Conservation (phyloP, 2,797 vertebrate genomes). For the Pseudochromis fuscus region DNA sequence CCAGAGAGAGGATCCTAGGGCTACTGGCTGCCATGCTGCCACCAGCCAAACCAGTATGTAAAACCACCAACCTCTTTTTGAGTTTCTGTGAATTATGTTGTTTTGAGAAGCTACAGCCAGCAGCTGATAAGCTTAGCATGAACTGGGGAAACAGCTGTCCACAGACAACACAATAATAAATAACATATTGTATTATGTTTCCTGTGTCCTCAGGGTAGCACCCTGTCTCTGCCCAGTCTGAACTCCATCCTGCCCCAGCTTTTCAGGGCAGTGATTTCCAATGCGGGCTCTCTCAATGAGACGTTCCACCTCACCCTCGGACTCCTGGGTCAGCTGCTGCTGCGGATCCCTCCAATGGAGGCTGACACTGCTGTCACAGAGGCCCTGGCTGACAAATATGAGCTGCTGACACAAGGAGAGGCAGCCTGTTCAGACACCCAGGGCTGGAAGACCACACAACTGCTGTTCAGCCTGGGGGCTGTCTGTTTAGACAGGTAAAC, state of each 20-base stretch:
- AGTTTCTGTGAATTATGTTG: no score
- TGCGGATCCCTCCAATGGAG: slow-evolving; percentile 89
- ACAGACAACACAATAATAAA: no score
- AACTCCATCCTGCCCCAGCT: slow-evolving; percentile 94
- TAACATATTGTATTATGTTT: no score
- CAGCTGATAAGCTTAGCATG: not conserved
- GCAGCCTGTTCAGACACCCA: slow-evolving; percentile 78
- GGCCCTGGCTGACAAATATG: slow-evolving; percentile 91
- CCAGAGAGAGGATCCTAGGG: slow-evolving; percentile 96
- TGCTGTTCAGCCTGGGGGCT: slow-evolving; percentile 96
- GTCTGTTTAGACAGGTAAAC: slow-evolving; percentile 95
- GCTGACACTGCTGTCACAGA: slow-evolving; percentile 92
- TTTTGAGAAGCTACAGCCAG: not conserved
- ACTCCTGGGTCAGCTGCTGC: slow-evolving; percentile 93
- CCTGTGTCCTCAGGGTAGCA: slow-evolving; percentile 80
- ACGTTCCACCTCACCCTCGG: slow-evolving; percentile 96
- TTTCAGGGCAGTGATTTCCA: slow-evolving; percentile 96
- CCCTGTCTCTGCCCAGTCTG: slow-evolving; percentile 88
- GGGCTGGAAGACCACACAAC: slow-evolving; percentile 96
- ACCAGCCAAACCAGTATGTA: slow-evolving; percentile 88
- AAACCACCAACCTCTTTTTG: not conserved
- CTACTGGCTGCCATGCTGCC: slow-evolving; percentile 96
- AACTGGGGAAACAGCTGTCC: no score
- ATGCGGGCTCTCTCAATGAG: slow-evolving; percentile 96
- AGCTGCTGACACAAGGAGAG: slow-evolving; percentile 86